Evolutionary conservation across 1,140 invertebrate genomes (phyloP), one percentile per base, ranked within the genome.

Genomic region (Pectinophora gossypiella): DNA sequence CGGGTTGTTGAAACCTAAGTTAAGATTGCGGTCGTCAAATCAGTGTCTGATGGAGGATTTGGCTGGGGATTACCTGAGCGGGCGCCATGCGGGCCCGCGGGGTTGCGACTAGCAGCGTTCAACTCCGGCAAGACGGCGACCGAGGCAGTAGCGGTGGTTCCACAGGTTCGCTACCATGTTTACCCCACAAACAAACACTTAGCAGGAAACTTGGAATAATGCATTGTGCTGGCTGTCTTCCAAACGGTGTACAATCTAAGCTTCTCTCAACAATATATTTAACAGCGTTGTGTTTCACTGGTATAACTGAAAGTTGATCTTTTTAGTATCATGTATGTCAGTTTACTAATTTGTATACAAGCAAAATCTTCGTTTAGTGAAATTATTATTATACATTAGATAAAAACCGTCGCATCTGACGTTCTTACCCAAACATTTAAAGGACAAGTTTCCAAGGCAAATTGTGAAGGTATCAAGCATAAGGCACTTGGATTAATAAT

Each of bases 31-130:
- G 60, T 59, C 54, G 61, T 62, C 51, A 68, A 65, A 59, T 52
- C 56, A 66, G 69, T 83, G 72, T 77, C 77, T 76, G 70, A 83
- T 85, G 82, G 78, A 70, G 73, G 64, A 70, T 73, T 68, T 64
- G 54, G 44, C 38, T 46, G 32, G 48, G 68, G 51, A 59, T n/a
- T n/a, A n/a, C 51, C 64, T 19, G 56, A 55, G 48, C 60, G 77
- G 71, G 64, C 75, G 79, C 56, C 72, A 85, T 85, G 79, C 75
- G 51, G 72, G 67, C 66, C 67, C 68, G 57, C 72, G 62, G 65
- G 68, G 71, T 76, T 73, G 54, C 61, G 69, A 67, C 68, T 81
- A 80, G 71, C 60, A 62, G 48, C 55, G 54, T 13, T 65, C 49
- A 70, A 77, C 53, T 71, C 65, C 66, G 59, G 48, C 77, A 85